Evolutionary conservation across 2,888 invertebrate genomes (phyloP).

Genomic region (Stenolophus ochropezus): DNA sequence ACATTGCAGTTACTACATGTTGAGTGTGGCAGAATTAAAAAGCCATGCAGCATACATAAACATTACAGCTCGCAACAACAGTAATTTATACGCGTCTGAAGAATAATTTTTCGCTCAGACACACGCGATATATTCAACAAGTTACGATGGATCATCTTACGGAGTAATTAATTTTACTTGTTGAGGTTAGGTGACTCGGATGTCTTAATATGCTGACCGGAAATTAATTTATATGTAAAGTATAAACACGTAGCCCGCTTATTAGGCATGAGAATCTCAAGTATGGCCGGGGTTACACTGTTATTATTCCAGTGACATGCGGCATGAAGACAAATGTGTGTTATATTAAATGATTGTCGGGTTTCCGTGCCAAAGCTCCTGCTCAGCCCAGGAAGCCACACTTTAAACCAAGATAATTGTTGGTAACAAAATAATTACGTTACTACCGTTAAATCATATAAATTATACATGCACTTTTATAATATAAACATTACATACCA

Average conservation of each 20-base stretch:
- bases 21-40: slow-evolving; percentile 5
- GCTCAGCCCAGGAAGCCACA: background rate
- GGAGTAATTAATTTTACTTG: slow-evolving; percentile 34
- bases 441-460: background rate
- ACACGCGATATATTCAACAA: slow-evolving; percentile 46
- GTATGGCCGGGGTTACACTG: slow-evolving; percentile 41
- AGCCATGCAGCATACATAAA: slow-evolving; percentile 34
- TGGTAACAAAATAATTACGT: background rate
- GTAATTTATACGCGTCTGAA: slow-evolving; percentile 28
- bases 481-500: background rate
- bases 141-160: slow-evolving; percentile 47
- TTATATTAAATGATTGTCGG: slow-evolving; percentile 54
- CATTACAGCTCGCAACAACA: background rate
- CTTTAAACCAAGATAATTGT: background rate
- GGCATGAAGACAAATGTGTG: slow-evolving; percentile 52
- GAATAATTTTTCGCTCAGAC: slow-evolving; percentile 45
- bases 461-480: background rate
- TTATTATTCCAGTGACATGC: slow-evolving; percentile 42
- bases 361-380: slow-evolving; percentile 16
- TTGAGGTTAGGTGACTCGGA: slow-evolving; percentile 28
- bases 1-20: background rate
- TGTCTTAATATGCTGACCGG: slow-evolving; percentile 50
- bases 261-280: slow-evolving; percentile 51
- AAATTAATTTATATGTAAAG: slow-evolving; percentile 54
- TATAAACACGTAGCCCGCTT: slow-evolving; percentile 42